A percentile compares a stretch with the other conserved stretches of the same genome.
Evolutionary conservation across 53 echinoderm and acorn worm species (phyloP).

Genomic region (Apostichopus leukothele): DNA sequence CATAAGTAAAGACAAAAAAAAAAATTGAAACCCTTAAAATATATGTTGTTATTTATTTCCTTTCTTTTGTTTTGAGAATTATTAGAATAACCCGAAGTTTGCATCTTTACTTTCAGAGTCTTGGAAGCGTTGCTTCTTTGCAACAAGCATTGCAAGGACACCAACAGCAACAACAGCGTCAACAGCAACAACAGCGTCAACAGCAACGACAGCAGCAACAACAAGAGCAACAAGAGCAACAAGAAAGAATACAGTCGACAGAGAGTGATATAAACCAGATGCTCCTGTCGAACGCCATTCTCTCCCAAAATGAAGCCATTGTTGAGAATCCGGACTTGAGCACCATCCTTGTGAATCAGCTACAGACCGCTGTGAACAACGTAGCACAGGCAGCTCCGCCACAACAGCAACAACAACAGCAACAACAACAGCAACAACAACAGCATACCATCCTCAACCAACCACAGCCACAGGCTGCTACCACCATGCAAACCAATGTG

Average conservation of each 20-base stretch:
- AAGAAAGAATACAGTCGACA: background rate
- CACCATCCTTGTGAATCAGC: conserved; percentile 22
- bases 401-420: background rate
- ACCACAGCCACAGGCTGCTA: conserved; percentile 39
- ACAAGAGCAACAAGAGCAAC: conserved; percentile 44
- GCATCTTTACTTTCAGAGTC: background rate
- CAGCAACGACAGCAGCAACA: conserved; percentile 48
- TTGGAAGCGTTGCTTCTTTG: background rate
- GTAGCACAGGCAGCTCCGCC: conserved; percentile 2
- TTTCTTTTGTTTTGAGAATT: no score
- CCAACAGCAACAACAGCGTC: conserved; percentile 46
- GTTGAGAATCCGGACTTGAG: conserved; percentile 32
- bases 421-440: background rate
- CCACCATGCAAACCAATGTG: background rate
- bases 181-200: conserved; percentile 16
- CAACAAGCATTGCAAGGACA: conserved; percentile 22
- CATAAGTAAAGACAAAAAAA: no score
- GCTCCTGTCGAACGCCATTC: conserved; percentile 6
- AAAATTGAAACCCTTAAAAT: no score
- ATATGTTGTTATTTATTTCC: background rate
- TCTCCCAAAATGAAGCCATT: background rate
- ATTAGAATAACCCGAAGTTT: no score
- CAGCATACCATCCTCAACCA: conserved; percentile 20
- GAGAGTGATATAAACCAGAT: conserved; percentile 1
- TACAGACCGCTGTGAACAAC: background rate